A percentile compares a stretch with the other conserved stretches of the same genome.
These are phyloP conservation scores for Stomorhina lunata DNA, from an alignment of 2,888 invertebrate species.

Conservation along the genomic window DNA sequence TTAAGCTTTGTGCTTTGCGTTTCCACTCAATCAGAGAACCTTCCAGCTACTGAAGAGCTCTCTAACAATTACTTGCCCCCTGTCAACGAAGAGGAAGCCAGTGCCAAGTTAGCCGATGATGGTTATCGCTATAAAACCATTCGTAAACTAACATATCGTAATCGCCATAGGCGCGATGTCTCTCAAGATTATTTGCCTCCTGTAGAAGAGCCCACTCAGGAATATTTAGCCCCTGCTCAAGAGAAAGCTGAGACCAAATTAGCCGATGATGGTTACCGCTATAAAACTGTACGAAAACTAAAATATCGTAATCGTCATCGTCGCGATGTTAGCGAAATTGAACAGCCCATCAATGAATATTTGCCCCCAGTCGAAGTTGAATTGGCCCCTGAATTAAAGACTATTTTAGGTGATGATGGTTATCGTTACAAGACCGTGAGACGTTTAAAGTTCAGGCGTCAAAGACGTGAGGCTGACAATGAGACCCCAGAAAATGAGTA, in stretches of 20 bases:
- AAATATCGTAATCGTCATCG: constrained; percentile 76
- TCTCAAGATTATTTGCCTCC: constrained; percentile 76
- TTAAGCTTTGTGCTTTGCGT: constrained; percentile 69
- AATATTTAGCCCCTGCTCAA: constrained; percentile 74
- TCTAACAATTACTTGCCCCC: constrained; percentile 73
- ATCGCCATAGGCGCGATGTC: constrained; percentile 72
- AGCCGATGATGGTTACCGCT: constrained; percentile 76
- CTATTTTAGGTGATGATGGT: constrained; percentile 75
- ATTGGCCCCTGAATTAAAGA: constrained; percentile 75
- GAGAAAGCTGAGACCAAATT: constrained; percentile 71
- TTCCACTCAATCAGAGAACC: constrained; percentile 65
- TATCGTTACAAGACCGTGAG: constrained; percentile 78
- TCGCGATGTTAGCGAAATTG: constrained; percentile 76
- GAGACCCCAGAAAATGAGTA: constrained; percentile 71
- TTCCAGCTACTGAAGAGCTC: constrained; percentile 6
- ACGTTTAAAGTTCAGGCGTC: constrained; percentile 75
- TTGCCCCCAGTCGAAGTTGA: constrained; percentile 73
- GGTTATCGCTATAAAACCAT: constrained; percentile 75
- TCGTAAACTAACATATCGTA: constrained; percentile 71
- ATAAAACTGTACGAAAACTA: constrained; percentile 77
- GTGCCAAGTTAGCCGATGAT: constrained; percentile 71
- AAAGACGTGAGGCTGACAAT: constrained; percentile 73
- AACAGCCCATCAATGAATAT: constrained; percentile 73
- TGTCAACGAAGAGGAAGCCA: constrained; percentile 67
- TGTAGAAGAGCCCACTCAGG: constrained; percentile 69